Base-by-base conservation (phyloP, 2,888 invertebrate species). In the Alsophila aescularia region DNA sequence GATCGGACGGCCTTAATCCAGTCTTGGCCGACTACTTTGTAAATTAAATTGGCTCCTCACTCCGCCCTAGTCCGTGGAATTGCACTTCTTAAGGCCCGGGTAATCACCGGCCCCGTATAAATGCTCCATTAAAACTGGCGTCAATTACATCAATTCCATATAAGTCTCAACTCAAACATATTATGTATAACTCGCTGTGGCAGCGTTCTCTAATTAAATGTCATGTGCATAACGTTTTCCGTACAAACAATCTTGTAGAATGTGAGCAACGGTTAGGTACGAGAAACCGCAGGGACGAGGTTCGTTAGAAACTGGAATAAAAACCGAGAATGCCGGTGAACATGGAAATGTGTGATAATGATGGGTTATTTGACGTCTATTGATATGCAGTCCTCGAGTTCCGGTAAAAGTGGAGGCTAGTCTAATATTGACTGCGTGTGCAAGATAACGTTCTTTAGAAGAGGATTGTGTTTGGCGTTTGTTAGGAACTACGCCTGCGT, bases 131-230 rank as follows among this genome's bases (percentile, higher is more conserved):
- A 87, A 85, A 87, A 85, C 83, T 77, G 78, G 85, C 83, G 85
- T 87, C 86, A 87, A 88, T 89, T 87, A 87, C 83, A 81, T 82
- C 83, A 81, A 83, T 81, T 76, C 87, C 85, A 71, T 87, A 83
- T 87, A 85, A 72, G 86, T 76, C 76, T 70, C 70, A 64, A 79
- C 79, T 77, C 82, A 79, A 80, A 79, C 79, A 79, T 80, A 80
- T 77, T 79, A 74, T 78, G 75, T 78, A n/a, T n/a, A 73, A 79
- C 75, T 47, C 36, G 50, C 31, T 50, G 34, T 55, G 67, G 64
- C 70, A 73, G 70, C 68, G 73, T 79, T 77, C 75, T 78, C 81
- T 85, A 83, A 84, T 84, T 84, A 83, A 85, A 83, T 79, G 77
- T 79, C 81, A 77, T 79, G 79, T 81, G 81, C 77, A 79, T 81